Conservation (phyloP, 2,888 invertebrate genomes). For the Brachyptera risi region DNA sequence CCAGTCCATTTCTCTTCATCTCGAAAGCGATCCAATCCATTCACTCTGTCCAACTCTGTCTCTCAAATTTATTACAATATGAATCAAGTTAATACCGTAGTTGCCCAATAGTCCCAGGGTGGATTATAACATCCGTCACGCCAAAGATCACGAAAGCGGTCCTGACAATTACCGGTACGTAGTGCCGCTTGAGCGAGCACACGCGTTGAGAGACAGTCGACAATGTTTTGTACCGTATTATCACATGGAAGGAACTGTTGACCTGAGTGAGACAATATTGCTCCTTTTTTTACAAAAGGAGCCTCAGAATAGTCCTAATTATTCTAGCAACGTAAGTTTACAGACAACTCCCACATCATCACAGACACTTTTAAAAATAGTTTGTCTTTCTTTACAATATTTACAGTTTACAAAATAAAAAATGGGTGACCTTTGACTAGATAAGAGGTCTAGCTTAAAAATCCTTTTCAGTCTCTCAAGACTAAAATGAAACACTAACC, state of each 20-base stretch:
- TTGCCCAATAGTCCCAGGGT: too few relatives aligned
- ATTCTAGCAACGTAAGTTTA: slow-evolving; percentile 33
- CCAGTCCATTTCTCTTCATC: slow-evolving; percentile 1
- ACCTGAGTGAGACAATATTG: slow-evolving; percentile 30
- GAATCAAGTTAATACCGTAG: slow-evolving; percentile 20
- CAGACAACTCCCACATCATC: slow-evolving; percentile 35
- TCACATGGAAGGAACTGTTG: slow-evolving; percentile 35
- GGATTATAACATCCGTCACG: too few relatives aligned
- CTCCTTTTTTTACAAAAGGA: slow-evolving; percentile 14
- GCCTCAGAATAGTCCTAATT: not conserved
- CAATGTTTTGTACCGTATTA: slow-evolving; percentile 34
- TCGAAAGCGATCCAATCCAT: not conserved
- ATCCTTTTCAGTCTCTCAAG: slow-evolving; percentile 32
- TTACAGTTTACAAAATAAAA: slow-evolving; percentile 33
- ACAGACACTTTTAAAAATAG: slow-evolving; percentile 36
- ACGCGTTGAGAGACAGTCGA: slow-evolving; percentile 28
- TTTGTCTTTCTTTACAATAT: slow-evolving; percentile 30
- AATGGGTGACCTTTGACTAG: slow-evolving; percentile 34
- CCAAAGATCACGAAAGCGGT: too few relatives aligned
- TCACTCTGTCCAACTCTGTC: not conserved
- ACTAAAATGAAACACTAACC: slow-evolving; percentile 33
- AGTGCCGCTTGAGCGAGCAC: too few relatives aligned
- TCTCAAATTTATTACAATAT: slow-evolving; percentile 16
- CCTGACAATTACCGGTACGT: too few relatives aligned
- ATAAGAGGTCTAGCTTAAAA: slow-evolving; percentile 31